Evolutionary conservation across 2,797 vertebrate species (phyloP).

Genomic region (Mionectes olivaceus): DNA sequence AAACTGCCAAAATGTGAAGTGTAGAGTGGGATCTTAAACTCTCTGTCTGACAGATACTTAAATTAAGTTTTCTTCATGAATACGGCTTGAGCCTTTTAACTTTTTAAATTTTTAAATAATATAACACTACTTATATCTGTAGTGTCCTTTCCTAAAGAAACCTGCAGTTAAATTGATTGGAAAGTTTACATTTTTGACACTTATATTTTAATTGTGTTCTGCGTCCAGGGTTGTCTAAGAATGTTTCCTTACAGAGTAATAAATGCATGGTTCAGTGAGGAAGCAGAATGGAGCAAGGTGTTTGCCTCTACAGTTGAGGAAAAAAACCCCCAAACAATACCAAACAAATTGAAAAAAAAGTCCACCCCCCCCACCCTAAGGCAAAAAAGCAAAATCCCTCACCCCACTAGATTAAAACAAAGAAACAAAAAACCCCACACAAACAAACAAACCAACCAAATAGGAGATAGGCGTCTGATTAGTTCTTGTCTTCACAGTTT

Average conservation of each 20-base stretch:
- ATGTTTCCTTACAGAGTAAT: background rate
- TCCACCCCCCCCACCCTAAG: accelerated
- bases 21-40: background rate
- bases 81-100: background rate
- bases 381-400: background rate
- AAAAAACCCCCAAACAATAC: accelerated
- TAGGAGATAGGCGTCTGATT: background rate
- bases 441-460: background rate
- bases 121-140: background rate
- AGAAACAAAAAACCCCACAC: background rate
- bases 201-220: background rate
- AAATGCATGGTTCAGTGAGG: background rate
- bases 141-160: background rate
- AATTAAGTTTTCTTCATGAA: background rate
- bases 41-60: background rate
- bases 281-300: background rate
- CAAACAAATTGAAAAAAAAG: background rate
- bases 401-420: background rate
- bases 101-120: background rate
- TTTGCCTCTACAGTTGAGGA: background rate
- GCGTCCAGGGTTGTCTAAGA: background rate
- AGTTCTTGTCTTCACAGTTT: background rate
- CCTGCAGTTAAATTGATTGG: background rate
- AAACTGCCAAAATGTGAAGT: background rate
- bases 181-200: background rate